Evolutionary conservation across 2,888 invertebrate genomes (phyloP).

Genomic region (Eumacrocentrus americanus): DNA sequence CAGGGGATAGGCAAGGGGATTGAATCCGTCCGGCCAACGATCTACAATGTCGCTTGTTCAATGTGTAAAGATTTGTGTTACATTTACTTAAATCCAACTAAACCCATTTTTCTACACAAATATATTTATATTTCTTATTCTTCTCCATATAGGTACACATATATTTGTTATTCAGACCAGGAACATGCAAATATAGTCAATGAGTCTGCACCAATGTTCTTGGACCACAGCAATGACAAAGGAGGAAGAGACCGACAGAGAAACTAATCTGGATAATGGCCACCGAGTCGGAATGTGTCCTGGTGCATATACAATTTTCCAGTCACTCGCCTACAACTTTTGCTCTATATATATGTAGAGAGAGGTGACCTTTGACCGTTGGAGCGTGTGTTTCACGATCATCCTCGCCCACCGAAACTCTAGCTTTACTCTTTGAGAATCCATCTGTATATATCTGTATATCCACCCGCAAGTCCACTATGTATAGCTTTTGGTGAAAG

Average conservation of each 20-base stretch:
- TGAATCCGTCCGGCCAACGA: slow-evolving; percentile 33
- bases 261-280: slow-evolving; percentile 9
- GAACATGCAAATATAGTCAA: not conserved
- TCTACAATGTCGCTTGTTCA: not conserved
- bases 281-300: not conserved
- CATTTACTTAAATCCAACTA: not conserved
- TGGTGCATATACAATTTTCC: not conserved
- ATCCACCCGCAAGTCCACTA: no score
- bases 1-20: slow-evolving; percentile 33
- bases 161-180: not conserved
- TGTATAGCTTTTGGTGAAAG: no score
- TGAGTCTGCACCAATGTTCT: not conserved
- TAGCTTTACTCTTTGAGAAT: not conserved
- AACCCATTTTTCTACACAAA: no score
- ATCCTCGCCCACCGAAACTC: not conserved
- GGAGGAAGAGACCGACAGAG: not conserved
- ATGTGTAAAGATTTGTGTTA: not conserved
- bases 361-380: slow-evolving; percentile 15
- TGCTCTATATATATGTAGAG: no score
- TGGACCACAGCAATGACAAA: not conserved
- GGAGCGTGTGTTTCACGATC: not conserved
- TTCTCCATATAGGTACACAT: no score
- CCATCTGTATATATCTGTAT: not conserved
- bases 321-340: slow-evolving; percentile 5
- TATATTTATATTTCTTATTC: not conserved